Evolutionary conservation across 2,888 invertebrate genomes (phyloP).

Genomic region (Drosophila imparisetae): DNA sequence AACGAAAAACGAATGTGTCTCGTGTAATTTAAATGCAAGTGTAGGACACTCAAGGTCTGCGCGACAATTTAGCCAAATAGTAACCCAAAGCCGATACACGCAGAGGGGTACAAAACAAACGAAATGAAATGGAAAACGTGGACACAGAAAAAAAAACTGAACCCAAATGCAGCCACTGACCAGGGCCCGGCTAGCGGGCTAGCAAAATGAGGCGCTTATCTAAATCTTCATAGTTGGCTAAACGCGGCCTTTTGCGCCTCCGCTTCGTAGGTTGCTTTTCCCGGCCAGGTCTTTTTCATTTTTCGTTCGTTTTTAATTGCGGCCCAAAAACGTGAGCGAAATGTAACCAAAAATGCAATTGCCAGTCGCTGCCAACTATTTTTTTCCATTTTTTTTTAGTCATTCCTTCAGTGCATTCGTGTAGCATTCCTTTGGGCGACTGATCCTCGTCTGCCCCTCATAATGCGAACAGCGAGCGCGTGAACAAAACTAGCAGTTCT

Average conservation of each 20-base stretch:
- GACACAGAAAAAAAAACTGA: constrained; percentile 27
- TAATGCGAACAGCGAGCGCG: constrained; percentile 39
- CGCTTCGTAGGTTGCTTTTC: constrained; percentile 41
- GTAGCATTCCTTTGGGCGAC: constrained; percentile 70
- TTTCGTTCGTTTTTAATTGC: constrained; percentile 79
- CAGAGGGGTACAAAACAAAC: constrained; percentile 28
- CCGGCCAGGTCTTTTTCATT: constrained; percentile 45
- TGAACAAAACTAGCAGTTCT: constrained; percentile 52
- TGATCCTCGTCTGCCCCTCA: not conserved
- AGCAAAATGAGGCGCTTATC: constrained; percentile 83
- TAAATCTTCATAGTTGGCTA: constrained; percentile 85
- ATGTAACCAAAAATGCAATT: constrained; percentile 81
- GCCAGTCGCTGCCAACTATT: constrained; percentile 40
- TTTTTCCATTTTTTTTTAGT: constrained; percentile 51
- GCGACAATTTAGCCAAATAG: constrained; percentile 74
- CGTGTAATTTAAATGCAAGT: constrained; percentile 63
- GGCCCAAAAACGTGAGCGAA: constrained; percentile 79
- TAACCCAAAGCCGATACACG: constrained; percentile 37
- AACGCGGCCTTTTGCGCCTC: constrained; percentile 83
- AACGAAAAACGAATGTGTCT: constrained; percentile 30
- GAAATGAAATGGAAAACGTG: constrained; percentile 78
- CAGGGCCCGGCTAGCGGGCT: constrained; percentile 45
- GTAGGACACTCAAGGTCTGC: constrained; percentile 64
- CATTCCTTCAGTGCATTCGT: constrained; percentile 71
- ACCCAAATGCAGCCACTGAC: constrained; percentile 18